These are phyloP conservation scores for Brachionus sp. DNA, from an alignment of 1,140 invertebrate genomes.

Conservation along the genomic window DNA sequence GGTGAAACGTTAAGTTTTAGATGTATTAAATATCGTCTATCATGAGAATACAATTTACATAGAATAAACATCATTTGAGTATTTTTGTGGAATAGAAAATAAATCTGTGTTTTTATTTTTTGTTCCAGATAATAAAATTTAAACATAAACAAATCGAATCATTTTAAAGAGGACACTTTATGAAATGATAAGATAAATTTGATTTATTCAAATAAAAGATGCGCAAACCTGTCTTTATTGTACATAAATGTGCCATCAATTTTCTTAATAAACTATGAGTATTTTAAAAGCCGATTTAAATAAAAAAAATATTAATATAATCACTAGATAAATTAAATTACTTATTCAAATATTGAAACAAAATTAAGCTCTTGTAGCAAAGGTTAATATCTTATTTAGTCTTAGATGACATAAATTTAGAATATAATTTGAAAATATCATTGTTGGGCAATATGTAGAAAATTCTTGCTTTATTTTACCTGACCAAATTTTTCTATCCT, in stretches of 20 bases:
- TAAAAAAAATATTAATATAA: background rate
- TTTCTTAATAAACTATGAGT: background rate
- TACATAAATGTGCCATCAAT: background rate
- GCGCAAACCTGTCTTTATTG: background rate
- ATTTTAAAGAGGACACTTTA: background rate
- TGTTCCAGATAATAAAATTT: background rate
- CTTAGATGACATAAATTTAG: slow-evolving; percentile 9
- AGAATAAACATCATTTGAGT: background rate
- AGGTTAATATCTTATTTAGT: slow-evolving; percentile 10
- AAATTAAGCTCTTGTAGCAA: background rate
- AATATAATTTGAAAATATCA: background rate
- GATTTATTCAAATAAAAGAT: background rate
- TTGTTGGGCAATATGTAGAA: background rate
- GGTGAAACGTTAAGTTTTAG: background rate
- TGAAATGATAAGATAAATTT: background rate
- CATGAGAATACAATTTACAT: background rate
- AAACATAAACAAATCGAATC: background rate
- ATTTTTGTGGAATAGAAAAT: background rate
- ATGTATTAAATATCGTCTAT: background rate
- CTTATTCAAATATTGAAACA: background rate
- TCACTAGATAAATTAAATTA: background rate
- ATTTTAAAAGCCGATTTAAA: background rate
- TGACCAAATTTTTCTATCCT: background rate
- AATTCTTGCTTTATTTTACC: background rate
- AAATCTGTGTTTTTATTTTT: background rate